Conservation (phyloP, 2,888 invertebrate species). For the Eurytoma californica region DNA sequence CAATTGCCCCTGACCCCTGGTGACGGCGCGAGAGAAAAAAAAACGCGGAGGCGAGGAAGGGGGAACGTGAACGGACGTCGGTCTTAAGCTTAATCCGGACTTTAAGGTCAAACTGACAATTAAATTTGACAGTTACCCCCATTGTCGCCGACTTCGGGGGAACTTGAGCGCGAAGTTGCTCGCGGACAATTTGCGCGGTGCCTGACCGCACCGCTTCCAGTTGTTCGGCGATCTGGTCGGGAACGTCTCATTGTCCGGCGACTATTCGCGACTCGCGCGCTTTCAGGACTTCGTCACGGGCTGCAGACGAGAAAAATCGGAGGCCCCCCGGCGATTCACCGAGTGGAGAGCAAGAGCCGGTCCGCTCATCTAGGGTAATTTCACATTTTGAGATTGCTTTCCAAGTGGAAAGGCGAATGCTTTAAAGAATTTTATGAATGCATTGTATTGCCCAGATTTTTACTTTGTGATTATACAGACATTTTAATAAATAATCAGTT, state of each 20-base stretch:
- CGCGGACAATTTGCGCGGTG: background rate
- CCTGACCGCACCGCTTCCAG: background rate
- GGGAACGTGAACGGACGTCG: background rate
- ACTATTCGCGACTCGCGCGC: background rate
- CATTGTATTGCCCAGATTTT: no score
- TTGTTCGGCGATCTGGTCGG: background rate
- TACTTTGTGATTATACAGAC: no score
- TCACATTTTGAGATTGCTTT: no score
- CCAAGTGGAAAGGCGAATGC: no score
- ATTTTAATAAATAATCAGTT: no score
- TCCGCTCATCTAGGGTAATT: no score
- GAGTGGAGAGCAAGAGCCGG: no score
- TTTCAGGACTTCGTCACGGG: background rate
- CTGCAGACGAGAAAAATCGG: no score
- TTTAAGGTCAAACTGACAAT: slow-evolving; percentile 45
- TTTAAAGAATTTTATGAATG: no score
- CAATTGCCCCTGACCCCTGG: slow-evolving; percentile 11
- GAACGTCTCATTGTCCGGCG: background rate
- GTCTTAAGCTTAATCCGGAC: slow-evolving; percentile 31
- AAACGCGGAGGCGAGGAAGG: background rate
- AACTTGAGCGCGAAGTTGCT: background rate
- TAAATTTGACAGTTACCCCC: slow-evolving; percentile 38
- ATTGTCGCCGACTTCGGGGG: slow-evolving; percentile 15
- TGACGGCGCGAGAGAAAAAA: background rate
- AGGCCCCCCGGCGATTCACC: no score